Percentiles rank a stretch among this genome's conserved stretches.
Conservation (phyloP, 1,140 invertebrate species). For the Myzus persicae region DNA sequence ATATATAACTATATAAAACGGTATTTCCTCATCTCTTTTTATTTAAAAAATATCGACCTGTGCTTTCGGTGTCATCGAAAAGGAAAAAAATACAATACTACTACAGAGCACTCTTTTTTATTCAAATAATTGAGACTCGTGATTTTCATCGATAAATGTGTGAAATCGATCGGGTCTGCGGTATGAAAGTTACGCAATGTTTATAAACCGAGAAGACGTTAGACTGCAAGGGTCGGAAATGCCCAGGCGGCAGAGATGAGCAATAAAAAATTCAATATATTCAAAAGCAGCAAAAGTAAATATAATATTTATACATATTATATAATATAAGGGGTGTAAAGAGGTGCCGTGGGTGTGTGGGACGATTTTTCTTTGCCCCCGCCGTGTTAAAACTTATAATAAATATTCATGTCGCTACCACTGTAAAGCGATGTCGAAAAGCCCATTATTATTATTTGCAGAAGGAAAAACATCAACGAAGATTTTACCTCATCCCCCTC, state of each 20-base stretch:
- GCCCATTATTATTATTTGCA: constrained; percentile 57
- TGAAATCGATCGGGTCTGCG: neutral
- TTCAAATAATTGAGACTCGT: neutral
- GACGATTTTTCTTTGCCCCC: constrained; percentile 27
- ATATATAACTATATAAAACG: neutral
- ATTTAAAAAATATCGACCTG: constrained; percentile 50
- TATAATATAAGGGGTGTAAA: neutral
- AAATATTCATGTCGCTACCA: constrained; percentile 57
- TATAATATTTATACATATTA: constrained; percentile 13
- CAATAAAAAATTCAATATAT: constrained; percentile 48
- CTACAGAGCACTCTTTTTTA: neutral
- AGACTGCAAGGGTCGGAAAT: neutral
- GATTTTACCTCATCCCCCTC: constrained; percentile 33
- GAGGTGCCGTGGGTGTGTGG: neutral
- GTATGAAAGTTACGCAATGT: neutral
- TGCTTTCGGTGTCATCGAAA: neutral
- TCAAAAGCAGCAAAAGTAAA: neutral
- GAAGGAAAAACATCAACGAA: constrained; percentile 56
- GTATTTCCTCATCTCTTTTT: constrained; percentile 11
- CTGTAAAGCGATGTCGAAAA: constrained; percentile 51
- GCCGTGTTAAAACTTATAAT: constrained; percentile 49
- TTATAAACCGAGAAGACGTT: neutral
- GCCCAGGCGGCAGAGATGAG: neutral
- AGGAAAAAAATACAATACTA: neutral
- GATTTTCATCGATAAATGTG: neutral